Evolutionary conservation across 2,888 invertebrate genomes (phyloP).

Genomic region (Aleiodes testaceus): DNA sequence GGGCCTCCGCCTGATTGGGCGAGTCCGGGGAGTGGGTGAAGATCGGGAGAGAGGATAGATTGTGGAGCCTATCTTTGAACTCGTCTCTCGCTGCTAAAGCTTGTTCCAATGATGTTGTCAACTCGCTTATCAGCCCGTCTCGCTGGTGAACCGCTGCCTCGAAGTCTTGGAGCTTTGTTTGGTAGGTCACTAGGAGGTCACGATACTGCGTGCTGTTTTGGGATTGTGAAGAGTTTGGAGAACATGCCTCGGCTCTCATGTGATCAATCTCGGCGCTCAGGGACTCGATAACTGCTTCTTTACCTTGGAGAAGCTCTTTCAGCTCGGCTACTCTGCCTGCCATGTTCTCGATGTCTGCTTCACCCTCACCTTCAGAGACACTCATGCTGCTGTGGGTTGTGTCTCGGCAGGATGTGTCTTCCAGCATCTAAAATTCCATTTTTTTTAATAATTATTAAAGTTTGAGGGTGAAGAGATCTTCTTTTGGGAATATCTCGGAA

Average conservation of each 20-base stretch:
- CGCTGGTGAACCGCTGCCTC: conserved; percentile 81
- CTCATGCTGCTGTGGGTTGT: conserved; percentile 68
- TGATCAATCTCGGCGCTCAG: conserved; percentile 74
- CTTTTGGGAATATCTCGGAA: too few species aligned
- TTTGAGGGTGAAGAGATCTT: not conserved
- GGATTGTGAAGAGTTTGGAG: conserved; percentile 74
- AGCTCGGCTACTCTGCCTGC: conserved; percentile 71
- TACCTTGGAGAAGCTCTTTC: conserved; percentile 73
- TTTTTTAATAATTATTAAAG: conserved; percentile 12
- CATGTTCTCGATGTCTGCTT: conserved; percentile 68
- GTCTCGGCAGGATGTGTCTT: conserved; percentile 63
- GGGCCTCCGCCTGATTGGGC: conserved; percentile 63
- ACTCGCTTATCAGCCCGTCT: conserved; percentile 82
- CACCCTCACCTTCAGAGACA: conserved; percentile 70
- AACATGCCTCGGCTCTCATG: conserved; percentile 71
- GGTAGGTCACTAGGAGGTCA: conserved; percentile 82
- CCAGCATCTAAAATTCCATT: conserved; percentile 55
- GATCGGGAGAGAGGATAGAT: conserved; percentile 76
- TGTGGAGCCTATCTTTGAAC: conserved; percentile 78
- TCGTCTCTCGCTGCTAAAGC: conserved; percentile 78
- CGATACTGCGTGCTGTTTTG: conserved; percentile 82
- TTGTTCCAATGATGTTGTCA: conserved; percentile 82
- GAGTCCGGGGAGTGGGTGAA: conserved; percentile 57
- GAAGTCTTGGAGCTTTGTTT: conserved; percentile 82
- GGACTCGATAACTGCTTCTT: conserved; percentile 74